phyloP scores from a whole-genome alignment of 2,797 vertebrate species.

The Lophius americanus region DNA sequence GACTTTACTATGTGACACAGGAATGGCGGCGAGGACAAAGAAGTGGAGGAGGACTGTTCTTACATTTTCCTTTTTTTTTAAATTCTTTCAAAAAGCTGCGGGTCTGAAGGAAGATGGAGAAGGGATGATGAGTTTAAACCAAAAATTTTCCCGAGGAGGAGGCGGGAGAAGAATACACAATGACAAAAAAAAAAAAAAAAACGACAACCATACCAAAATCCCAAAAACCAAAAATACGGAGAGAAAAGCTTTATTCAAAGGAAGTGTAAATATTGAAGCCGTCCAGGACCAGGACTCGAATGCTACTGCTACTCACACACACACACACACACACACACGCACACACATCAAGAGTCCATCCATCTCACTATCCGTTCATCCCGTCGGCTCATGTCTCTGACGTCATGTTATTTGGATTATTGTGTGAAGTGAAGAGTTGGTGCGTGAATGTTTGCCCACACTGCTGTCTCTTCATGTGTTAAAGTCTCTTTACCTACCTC shows the following conservation, averaged over 20 bases:
- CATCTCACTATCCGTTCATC: slow-evolving; percentile 60
- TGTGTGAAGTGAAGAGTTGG: slow-evolving; percentile 53
- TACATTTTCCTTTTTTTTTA: slow-evolving; percentile 47
- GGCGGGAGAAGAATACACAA: slow-evolving; percentile 76
- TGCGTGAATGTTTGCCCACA: slow-evolving; percentile 42
- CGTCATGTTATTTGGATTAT: slow-evolving; percentile 39
- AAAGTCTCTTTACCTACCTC: slow-evolving; percentile 74
- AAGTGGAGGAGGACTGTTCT: slow-evolving; percentile 61
- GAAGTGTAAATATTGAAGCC: slow-evolving; percentile 89
- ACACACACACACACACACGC: slow-evolving; percentile 43
- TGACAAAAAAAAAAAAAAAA: slow-evolving; percentile 70
- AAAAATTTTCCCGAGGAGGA: slow-evolving; percentile 80
- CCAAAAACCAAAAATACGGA: slow-evolving; percentile 91
- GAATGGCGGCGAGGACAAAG: slow-evolving; percentile 70
- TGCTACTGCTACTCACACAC: slow-evolving; percentile 53
- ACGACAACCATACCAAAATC: slow-evolving; percentile 84
- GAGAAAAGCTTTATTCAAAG: slow-evolving; percentile 95
- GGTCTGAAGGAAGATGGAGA: slow-evolving; percentile 74
- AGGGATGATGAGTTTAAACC: slow-evolving; percentile 80
- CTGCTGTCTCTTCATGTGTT: slow-evolving; percentile 43
- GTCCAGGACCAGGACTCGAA: slow-evolving; percentile 82
- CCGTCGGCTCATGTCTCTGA: slow-evolving; percentile 50
- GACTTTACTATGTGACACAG: slow-evolving; percentile 75
- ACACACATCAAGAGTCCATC: slow-evolving; percentile 56
- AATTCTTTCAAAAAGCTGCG: slow-evolving; percentile 64